Base-by-base conservation (phyloP, 2,888 invertebrate species). In the Leucozona laternaria region DNA sequence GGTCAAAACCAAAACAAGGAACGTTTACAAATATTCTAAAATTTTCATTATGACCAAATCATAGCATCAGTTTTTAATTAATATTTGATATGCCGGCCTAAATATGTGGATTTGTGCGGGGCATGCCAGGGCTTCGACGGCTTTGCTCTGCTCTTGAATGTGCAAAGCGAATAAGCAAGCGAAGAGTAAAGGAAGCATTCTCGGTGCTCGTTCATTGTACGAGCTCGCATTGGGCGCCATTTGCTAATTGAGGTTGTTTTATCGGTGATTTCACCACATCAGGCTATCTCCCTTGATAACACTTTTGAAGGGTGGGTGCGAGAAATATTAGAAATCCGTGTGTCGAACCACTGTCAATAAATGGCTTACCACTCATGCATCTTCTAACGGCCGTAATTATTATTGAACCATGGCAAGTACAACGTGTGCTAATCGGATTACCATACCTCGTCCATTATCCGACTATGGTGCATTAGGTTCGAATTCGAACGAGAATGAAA, bases 21-120 rank as follows among this genome's bases (percentile, higher is more conserved):
- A 60, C 76, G 84, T 79, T 84, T 81, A 81, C 86, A 86, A 78
- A 86, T 78, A 86, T 81, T 86, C 86, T 86, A 81, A 81, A 81
- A 86, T 86, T 78, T 86, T 78, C 86, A 86, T 86, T 86, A 86
- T 81, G 86, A 78, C 81, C 81, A 78, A 86, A 86, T 81, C 86
- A 81, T 78, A 71, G 78, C 86, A 86, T 86, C 86, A 79, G 78
- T 78, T 86, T 86, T 86, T 86, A 86, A 86, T 86, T 86, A 86
- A 81, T 86, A 86, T 86, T 86, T 81, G 86, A 86, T 86, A 79
- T 81, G 81, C 57, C 81, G 70, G 78, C 78, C 81, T 86, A 78
- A 75, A 85, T 73, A 77, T 80, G 79, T 79, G 80, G 64, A 80
- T 72, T 79, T 68, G 76, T 55, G 34, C 22, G 31, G 58, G 57